Percentiles rank a stretch among this genome's conserved stretches.
Conservation (phyloP, 2,888 invertebrate species). For the Tipula vernalis region DNA sequence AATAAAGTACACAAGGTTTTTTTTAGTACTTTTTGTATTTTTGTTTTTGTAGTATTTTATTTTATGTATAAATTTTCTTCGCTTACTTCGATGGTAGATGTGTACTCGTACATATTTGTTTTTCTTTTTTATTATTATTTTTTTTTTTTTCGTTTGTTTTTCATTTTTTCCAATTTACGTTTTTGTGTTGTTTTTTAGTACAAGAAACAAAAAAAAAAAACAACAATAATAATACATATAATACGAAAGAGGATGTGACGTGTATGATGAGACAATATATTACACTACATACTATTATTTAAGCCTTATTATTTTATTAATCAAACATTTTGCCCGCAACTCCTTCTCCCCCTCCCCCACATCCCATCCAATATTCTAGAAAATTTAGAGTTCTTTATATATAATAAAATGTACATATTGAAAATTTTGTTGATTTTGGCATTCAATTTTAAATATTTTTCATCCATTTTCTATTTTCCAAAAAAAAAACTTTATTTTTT, state of each 20-base stretch:
- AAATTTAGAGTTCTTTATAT: neutral
- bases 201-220: neutral
- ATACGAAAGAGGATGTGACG: neutral
- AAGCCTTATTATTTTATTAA: neutral
- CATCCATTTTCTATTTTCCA: neutral
- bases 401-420: neutral
- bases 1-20: conserved; percentile 8
- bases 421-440: neutral
- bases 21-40: conserved; percentile 5
- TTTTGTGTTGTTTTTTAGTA: neutral
- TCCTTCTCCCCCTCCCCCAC: no score
- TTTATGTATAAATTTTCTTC: neutral
- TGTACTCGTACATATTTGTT: neutral
- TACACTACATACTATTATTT: neutral
- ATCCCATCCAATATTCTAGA: neutral
- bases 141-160: neutral
- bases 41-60: neutral
- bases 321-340: neutral
- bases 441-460: neutral
- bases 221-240: neutral
- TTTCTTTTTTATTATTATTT: neutral
- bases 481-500: neutral
- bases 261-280: neutral
- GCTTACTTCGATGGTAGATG: neutral
- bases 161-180: neutral